A percentile compares a stretch with the other conserved stretches of the same genome.
phyloP scores from a whole-genome alignment of 53 echinoderm and acorn worm genomes.

The Stichopus horrens region DNA sequence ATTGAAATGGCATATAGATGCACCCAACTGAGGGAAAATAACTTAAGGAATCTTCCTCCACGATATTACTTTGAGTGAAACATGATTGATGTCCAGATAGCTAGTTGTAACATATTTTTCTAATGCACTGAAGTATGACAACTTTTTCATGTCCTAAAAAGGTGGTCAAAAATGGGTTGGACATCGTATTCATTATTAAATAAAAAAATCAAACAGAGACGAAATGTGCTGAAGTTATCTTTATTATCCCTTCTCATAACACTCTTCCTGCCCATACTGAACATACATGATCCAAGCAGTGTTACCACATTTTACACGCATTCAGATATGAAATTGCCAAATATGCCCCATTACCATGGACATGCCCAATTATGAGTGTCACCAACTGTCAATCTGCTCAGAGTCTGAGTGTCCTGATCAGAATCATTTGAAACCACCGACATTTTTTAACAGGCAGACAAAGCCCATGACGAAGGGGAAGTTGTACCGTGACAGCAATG shows the following conservation, averaged over 20 bases:
- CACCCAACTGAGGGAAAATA: not conserved
- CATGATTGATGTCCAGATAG: conserved; percentile 11
- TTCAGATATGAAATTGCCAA: not conserved
- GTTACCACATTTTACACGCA: not conserved
- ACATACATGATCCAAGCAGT: conserved; percentile 6
- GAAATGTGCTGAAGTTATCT: conserved; percentile 14
- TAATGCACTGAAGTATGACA: conserved; percentile 1
- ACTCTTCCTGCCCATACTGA: conserved; percentile 24
- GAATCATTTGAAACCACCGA: too few relatives aligned
- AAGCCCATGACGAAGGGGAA: too few relatives aligned
- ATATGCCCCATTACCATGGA: conserved; percentile 19
- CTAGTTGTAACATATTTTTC: conserved; percentile 5
- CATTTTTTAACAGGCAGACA: too few relatives aligned
- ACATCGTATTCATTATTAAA: not conserved
- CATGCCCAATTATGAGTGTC: not conserved
- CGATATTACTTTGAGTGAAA: conserved; percentile 5
- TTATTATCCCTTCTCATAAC: conserved; percentile 19
- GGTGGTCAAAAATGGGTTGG: conserved; percentile 6
- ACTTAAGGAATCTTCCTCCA: conserved; percentile 1
- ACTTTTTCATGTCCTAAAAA: conserved; percentile 19
- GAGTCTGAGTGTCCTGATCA: too few relatives aligned
- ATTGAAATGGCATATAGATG: conserved; percentile 3
- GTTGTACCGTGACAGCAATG: too few relatives aligned
- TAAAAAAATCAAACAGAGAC: conserved; percentile 17
- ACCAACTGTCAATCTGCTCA: too few relatives aligned